These are phyloP conservation scores for Leptinotarsa lineolata DNA, from an alignment of 1,140 invertebrate genomes.

Conservation along the genomic window DNA sequence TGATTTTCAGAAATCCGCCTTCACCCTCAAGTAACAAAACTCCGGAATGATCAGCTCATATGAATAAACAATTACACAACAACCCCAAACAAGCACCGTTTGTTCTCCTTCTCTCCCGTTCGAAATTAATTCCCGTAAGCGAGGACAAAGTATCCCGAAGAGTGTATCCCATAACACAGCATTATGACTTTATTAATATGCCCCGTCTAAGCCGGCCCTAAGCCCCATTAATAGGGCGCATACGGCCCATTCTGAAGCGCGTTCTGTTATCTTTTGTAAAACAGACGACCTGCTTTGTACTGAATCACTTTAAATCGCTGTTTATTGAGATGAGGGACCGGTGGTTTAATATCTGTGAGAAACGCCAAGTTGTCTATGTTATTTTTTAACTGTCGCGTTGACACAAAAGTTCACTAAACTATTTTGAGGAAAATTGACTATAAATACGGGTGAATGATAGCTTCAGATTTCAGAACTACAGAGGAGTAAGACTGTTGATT, in stretches of 20 bases:
- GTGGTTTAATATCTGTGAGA: slow-evolving; percentile 49
- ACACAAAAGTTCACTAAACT: too few relatives aligned
- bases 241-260: slow-evolving; percentile 49
- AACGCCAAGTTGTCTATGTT: slow-evolving; percentile 33
- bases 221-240: slow-evolving; percentile 49
- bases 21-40: too few relatives aligned
- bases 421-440: too few relatives aligned
- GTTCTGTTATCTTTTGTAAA: slow-evolving; percentile 57
- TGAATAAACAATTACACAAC: neutral
- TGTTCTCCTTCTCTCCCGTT: slow-evolving; percentile 8
- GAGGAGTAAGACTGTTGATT: too few relatives aligned
- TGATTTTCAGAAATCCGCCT: too few relatives aligned
- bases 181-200: slow-evolving; percentile 55
- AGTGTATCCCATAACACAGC: slow-evolving; percentile 44
- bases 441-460: too few relatives aligned
- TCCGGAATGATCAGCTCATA: neutral
- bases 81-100: neutral
- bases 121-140: slow-evolving; percentile 31
- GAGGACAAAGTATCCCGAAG: slow-evolving; percentile 20
- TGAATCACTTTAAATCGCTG: slow-evolving; percentile 55
- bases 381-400: too few relatives aligned
- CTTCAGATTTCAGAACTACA: too few relatives aligned
- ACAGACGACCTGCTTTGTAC: slow-evolving; percentile 57
- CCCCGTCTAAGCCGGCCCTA: slow-evolving; percentile 48
- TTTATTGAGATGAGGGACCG: slow-evolving; percentile 52